Base-by-base conservation (phyloP, 2,113 vertebrate genomes). In the Zapus hudsonius region DNA sequence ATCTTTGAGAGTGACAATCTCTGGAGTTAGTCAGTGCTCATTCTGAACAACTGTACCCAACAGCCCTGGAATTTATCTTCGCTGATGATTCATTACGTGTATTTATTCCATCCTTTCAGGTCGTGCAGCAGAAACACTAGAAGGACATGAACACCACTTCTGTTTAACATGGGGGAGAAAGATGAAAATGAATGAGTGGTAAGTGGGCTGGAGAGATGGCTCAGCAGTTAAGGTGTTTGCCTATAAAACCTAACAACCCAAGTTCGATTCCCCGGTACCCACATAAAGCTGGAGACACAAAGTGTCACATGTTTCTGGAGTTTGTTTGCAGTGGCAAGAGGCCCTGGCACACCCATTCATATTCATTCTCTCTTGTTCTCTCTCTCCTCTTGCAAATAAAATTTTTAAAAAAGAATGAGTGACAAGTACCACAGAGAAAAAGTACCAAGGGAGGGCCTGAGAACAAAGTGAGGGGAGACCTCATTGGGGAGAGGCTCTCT, bases 31-130 rank as follows among this genome's bases (percentile, higher is more conserved):
- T 8, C 69, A 19, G 69, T 2, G 2, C 40, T 29, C 52, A 5
- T 66, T 19, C 89, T 15, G 33, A 78, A 29, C 1, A 11, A 22
- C 29, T 4, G 15, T 12, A 7, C 29, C 16, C 38, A 42, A 76
- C 19, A 9, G 23, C 25, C 73, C 36, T 13, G 13, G 38, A n/a
- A 0, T 11, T 63, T n/a, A 9, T 0, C 7, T 12, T 47, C 47
- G 12, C 47, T 47, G 47, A 47, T 2, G 25, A 33, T 40, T 38
- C 33, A 4, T 12, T 72, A 23, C 23, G 33, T 20, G 16, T 38
- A 17, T 19, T 36, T 47, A n/a, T 63, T 40, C 57, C 36, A 27
- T 33, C 79, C 70, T 13, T 40, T 61, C 33, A 57, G 33, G 25
- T 17, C 23, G 22, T 29, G n/a, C 31, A 52, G 40, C 5, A 20